Evolutionary conservation across 2,888 invertebrate genomes (phyloP), one percentile per base, ranked within the genome.

Genomic region (Hirtodrosophila trivittata): DNA sequence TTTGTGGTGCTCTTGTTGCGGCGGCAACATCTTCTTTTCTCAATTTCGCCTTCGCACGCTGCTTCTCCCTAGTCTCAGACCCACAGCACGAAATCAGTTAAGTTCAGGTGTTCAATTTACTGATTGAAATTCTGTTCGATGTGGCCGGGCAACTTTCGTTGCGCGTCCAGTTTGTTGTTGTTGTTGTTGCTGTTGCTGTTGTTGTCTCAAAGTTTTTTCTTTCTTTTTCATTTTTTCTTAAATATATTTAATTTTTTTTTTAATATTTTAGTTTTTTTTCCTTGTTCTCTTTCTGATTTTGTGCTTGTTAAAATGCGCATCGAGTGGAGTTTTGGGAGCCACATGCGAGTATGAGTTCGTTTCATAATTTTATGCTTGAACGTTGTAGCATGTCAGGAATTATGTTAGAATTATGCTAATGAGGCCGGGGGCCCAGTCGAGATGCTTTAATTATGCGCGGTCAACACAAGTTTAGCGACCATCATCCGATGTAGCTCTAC

Each of bases 31-130:
- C 69, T 69, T 69, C 60, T 69, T 58, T 71, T 62, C 75, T 54
- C 37, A 18, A 35, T 64, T 66, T 56, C 39, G 52, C 25, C 60
- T 62, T 75, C 30, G 54, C 66, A 66, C 64, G 60, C 66, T 75
- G 78, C 75, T 85, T 85, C 86, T 80, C 83, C 75, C 82, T 60
- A 64, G 18, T n/a, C 26, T 12, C 25, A 46, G 39, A 65, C 57
- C 51, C 66, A 65, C 67, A 69, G 69, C 85, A 78, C 78, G 68
- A 84, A 86, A 83, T 87, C 84, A 76, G 77, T 86, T 81, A 77
- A 71, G 77, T 81, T 87, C 86, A 87, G 87, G 87, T 87, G 86
- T 87, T 83, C 87, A 75, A 85, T 85, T 81, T 75, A 71, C 83
- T 81, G 85, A 87, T 85, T 87, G 86, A 86, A 86, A 86, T 77